Evolutionary conservation across 2,113 vertebrate species (phyloP).

Genomic region (Microtus ochrogaster): DNA sequence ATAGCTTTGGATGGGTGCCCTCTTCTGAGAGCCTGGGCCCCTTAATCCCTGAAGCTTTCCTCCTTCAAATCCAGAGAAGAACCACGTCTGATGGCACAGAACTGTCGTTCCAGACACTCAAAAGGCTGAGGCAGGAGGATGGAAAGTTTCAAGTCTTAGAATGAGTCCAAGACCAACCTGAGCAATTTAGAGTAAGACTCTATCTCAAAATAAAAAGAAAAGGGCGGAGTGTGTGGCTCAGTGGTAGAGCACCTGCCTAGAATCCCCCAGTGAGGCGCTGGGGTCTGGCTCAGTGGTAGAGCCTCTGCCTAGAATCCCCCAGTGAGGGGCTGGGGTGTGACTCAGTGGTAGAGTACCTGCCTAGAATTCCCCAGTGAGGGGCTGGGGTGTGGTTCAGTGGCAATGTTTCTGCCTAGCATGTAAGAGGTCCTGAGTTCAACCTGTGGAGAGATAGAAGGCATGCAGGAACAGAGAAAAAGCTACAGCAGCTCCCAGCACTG

Average conservation of each 20-base stretch:
- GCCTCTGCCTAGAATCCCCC: too few species aligned
- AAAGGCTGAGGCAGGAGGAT: background rate
- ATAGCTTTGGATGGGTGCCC: background rate
- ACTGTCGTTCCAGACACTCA: background rate
- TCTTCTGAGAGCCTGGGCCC: background rate
- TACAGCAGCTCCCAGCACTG: background rate
- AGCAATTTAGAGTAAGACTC: background rate
- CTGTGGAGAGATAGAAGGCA: too few species aligned
- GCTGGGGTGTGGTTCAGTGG: background rate
- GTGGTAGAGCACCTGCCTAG: background rate
- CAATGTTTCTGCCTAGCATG: background rate
- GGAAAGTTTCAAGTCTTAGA: background rate
- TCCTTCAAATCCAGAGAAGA: background rate
- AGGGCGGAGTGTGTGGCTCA: background rate
- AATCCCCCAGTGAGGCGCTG: too few species aligned
- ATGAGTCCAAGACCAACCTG: background rate
- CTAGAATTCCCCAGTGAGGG: too few species aligned
- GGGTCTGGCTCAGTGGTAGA: too few species aligned
- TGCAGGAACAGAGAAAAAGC: rapidly evolving
- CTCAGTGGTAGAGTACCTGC: too few species aligned
- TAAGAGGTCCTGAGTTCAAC: background rate
- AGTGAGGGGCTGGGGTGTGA: too few species aligned
- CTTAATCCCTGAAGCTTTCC: background rate
- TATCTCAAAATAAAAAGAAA: background rate
- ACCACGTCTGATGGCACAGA: background rate